Conservation (phyloP, 2,888 invertebrate genomes). For the Adela reaumurella region DNA sequence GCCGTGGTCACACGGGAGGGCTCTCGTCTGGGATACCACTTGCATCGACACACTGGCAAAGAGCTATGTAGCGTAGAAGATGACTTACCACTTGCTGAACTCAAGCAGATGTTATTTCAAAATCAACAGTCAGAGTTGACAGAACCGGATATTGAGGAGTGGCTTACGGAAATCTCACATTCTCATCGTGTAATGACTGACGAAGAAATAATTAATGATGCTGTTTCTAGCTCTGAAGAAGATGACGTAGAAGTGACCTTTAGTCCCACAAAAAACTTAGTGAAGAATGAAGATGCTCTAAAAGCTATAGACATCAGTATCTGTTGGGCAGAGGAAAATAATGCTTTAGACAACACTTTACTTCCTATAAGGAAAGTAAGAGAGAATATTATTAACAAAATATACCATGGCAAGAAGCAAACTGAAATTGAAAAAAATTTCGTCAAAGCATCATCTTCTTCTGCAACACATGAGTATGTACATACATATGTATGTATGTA, state of each 20-base stretch:
- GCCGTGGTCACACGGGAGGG: too few relatives aligned
- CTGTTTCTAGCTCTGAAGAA: slow-evolving; percentile 2
- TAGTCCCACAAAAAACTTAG: slow-evolving; percentile 2
- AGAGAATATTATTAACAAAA: slow-evolving; percentile 1
- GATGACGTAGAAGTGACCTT: slow-evolving; percentile 1
- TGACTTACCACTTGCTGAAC: too few relatives aligned
- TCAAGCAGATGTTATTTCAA: too few relatives aligned
- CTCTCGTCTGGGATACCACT: too few relatives aligned
- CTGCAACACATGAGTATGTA: slow-evolving; percentile 3
- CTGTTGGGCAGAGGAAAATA: slow-evolving; percentile 2
- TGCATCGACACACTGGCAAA: too few relatives aligned
- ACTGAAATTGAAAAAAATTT: not conserved
- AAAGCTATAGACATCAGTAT: slow-evolving; percentile 3
- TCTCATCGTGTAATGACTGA: slow-evolving; percentile 2
- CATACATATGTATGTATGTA: too few relatives aligned
- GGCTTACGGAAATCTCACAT: slow-evolving; percentile 2
- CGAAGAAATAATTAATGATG: slow-evolving; percentile 3
- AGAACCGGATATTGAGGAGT: slow-evolving; percentile 2
- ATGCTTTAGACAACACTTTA: slow-evolving; percentile 1
- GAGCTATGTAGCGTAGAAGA: too few relatives aligned
- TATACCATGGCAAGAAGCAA: not conserved
- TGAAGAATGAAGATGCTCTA: slow-evolving; percentile 4
- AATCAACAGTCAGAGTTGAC: slow-evolving; percentile 3
- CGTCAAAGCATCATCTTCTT: slow-evolving; percentile 2
- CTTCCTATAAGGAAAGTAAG: slow-evolving; percentile 1